Conservation (phyloP, 2,888 invertebrate species). For the Mayetiola destructor region DNA sequence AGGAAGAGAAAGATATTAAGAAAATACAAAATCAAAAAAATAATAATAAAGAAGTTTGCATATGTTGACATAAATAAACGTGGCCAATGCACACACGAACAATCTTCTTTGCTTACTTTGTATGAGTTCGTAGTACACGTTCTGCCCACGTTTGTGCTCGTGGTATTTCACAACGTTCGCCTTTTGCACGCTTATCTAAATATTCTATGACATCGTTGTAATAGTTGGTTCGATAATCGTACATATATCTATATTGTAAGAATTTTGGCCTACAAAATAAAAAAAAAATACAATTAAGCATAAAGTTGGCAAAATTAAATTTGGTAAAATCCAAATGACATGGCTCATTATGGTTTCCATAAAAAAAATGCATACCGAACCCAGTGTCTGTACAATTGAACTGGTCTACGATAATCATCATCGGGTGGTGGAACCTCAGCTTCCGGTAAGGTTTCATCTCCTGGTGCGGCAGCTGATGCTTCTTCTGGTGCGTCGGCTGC, state of each 20-base stretch:
- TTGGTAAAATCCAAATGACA: not conserved
- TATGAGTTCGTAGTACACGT: slow-evolving; percentile 57
- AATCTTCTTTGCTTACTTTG: slow-evolving; percentile 25
- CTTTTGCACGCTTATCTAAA: slow-evolving; percentile 59
- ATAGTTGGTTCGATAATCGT: slow-evolving; percentile 73
- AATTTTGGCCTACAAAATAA: slow-evolving; percentile 53
- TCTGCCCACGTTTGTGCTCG: slow-evolving; percentile 77
- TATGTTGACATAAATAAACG: not conserved
- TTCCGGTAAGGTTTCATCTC: slow-evolving; percentile 37
- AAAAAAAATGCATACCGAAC: slow-evolving; percentile 50
- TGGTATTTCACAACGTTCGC: slow-evolving; percentile 52
- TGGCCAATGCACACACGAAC: not conserved
- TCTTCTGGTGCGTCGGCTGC: not conserved
- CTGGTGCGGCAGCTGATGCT: slow-evolving; percentile 27
- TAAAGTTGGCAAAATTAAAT: not conserved
- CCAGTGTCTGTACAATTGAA: slow-evolving; percentile 65
- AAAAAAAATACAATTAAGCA: not conserved
- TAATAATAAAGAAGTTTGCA: not conserved
- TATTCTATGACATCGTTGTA: slow-evolving; percentile 75
- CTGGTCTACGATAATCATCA: slow-evolving; percentile 48
- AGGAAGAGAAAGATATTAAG: not conserved
- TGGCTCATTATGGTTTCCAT: not conserved
- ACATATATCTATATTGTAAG: slow-evolving; percentile 67
- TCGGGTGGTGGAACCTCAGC: slow-evolving; percentile 33
- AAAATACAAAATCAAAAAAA: not conserved